A percentile compares a stretch with the other conserved stretches of the same genome.
Evolutionary conservation across 2,797 vertebrate genomes (phyloP).

Genomic region (Salarias fasciatus): DNA sequence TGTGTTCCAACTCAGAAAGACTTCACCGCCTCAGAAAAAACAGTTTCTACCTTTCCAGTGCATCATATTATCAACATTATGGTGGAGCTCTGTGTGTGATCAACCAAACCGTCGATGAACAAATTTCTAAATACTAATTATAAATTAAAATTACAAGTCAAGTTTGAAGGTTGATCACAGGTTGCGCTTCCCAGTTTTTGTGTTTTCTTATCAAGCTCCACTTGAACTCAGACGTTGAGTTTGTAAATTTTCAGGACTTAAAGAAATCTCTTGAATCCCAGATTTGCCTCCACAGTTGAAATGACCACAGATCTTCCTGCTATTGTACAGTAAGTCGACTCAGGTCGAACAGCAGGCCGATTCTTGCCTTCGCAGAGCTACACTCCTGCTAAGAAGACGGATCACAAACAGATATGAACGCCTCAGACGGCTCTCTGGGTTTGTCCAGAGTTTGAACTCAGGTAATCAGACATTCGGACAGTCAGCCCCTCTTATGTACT

Average conservation of each 20-base stretch:
- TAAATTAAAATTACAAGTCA: no score
- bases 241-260: no score
- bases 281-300: conserved; percentile 1
- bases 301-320: background rate
- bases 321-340: conserved; percentile 3
- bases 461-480: conserved; percentile 6
- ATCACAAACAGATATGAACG: background rate
- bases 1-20: no score
- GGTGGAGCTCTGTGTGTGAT: no score
- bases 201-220: background rate
- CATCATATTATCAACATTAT: no score
- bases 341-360: background rate
- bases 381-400: no score
- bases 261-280: conserved; percentile 1
- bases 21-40: no score
- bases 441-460: conserved; percentile 41
- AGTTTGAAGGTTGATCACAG: conserved; percentile 10
- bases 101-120: no score
- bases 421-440: conserved; percentile 2
- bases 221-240: background rate
- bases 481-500: background rate
- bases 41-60: no score
- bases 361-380: background rate
- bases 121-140: no score
- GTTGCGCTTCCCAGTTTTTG: background rate